phyloP scores from a whole-genome alignment of 1,140 invertebrate species.

The Papilio dardanus region DNA sequence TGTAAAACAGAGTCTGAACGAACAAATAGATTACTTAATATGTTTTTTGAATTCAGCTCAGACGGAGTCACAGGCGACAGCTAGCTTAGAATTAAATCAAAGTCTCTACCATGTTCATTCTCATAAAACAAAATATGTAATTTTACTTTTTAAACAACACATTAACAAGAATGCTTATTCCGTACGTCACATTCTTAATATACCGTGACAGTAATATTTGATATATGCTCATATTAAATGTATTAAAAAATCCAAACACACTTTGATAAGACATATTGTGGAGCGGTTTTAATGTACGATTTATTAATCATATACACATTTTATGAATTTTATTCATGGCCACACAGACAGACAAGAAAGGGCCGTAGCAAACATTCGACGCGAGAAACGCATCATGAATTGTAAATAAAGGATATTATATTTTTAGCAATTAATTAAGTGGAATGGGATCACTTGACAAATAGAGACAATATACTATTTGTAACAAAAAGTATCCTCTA shows the following conservation, averaged over 20 bases:
- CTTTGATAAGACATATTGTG: constrained; percentile 21
- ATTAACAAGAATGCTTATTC: neutral
- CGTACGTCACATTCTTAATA: neutral
- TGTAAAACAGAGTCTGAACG: too few species aligned
- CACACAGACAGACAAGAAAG: constrained; percentile 7
- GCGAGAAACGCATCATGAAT: constrained; percentile 9
- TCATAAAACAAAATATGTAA: too few species aligned
- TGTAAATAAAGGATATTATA: neutral
- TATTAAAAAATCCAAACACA: neutral
- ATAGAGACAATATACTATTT: constrained; percentile 10
- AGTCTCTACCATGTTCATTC: too few species aligned
- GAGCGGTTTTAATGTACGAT: neutral
- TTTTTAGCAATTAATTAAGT: constrained; percentile 6
- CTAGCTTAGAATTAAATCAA: too few species aligned
- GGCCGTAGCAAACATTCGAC: neutral
- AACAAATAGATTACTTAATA: too few species aligned
- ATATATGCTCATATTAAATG: neutral
- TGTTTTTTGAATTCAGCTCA: too few species aligned
- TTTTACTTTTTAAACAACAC: neutral
- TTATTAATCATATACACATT: constrained; percentile 20
- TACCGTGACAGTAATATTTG: neutral
- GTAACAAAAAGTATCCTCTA: too few species aligned
- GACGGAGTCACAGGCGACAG: too few species aligned
- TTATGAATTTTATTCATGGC: constrained; percentile 13
- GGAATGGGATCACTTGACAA: neutral